Evolutionary conservation across 2,888 invertebrate genomes (phyloP).

Genomic region (Leptopilina syphax): DNA sequence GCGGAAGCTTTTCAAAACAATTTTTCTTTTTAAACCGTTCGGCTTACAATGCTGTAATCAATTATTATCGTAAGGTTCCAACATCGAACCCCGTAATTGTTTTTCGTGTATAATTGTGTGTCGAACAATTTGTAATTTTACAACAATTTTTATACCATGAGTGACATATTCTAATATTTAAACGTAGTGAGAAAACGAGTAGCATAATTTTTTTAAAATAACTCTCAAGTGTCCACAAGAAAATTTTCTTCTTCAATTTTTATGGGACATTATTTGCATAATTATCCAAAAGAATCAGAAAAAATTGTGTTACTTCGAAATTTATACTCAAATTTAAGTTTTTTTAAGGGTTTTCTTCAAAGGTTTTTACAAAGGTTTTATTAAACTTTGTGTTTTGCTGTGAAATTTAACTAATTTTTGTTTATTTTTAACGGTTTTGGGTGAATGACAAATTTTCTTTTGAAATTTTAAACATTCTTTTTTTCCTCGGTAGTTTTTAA

Average conservation of each 20-base stretch:
- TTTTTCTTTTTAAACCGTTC: conserved; percentile 7
- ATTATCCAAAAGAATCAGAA: neutral
- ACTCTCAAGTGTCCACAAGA: neutral
- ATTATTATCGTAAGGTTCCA: conserved; percentile 29
- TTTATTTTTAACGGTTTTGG: neutral
- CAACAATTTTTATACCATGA: conserved; percentile 37
- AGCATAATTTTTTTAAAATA: conserved; percentile 27
- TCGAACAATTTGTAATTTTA: conserved; percentile 37
- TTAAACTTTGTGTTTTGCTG: too few species aligned
- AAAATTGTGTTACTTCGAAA: neutral
- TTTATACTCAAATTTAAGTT: neutral
- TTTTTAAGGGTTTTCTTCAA: too few species aligned
- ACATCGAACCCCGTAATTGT: conserved; percentile 1
- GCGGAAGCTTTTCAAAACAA: conserved; percentile 2
- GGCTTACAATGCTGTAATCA: conserved; percentile 39
- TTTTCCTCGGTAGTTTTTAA: neutral
- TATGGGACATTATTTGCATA: neutral
- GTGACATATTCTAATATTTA: conserved; percentile 18
- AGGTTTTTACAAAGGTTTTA: too few species aligned
- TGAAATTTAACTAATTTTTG: neutral
- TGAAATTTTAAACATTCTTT: neutral
- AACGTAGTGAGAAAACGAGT: neutral
- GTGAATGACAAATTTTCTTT: neutral
- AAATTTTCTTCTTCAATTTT: too few species aligned
- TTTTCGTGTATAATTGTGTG: conserved; percentile 14